A percentile compares a stretch with the other conserved stretches of the same genome.
These are phyloP conservation scores for Tiliacea aurago DNA, from an alignment of 2,888 invertebrate species.

Conservation along the genomic window DNA sequence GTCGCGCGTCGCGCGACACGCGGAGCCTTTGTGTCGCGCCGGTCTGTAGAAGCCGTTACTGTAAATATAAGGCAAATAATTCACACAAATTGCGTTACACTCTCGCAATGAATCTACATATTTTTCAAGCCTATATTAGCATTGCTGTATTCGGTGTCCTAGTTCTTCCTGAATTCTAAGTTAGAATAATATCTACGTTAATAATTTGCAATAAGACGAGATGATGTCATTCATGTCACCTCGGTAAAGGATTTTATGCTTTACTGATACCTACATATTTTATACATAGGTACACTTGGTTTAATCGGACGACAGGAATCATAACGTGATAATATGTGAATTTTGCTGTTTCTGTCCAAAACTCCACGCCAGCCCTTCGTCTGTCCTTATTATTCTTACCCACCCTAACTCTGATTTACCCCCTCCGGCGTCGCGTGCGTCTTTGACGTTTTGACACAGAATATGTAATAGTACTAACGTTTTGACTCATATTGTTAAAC, in stretches of 20 bases:
- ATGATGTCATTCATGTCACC: constrained; percentile 37
- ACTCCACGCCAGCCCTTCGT: not conserved
- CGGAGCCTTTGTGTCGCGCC: too few relatives aligned
- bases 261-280: constrained; percentile 7
- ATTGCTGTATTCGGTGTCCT: constrained; percentile 2
- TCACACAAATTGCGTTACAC: not conserved
- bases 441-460: too few relatives aligned
- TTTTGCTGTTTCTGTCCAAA: not conserved
- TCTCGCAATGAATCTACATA: constrained; percentile 5
- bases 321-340: not conserved
- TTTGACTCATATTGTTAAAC: not conserved
- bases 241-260: constrained; percentile 1
- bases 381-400: not conserved
- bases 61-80: too few relatives aligned
- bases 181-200: constrained; percentile 11
- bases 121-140: not conserved
- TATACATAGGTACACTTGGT: not conserved
- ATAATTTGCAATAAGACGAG: constrained; percentile 3
- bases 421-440: too few relatives aligned
- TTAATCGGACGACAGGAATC: not conserved
- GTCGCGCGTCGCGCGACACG: too few relatives aligned
- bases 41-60: too few relatives aligned
- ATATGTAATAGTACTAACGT: too few relatives aligned
- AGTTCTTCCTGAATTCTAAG: not conserved
- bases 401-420: not conserved